phyloP scores from a whole-genome alignment of 2,113 vertebrate genomes.

The Cephalopholis sonnerati region DNA sequence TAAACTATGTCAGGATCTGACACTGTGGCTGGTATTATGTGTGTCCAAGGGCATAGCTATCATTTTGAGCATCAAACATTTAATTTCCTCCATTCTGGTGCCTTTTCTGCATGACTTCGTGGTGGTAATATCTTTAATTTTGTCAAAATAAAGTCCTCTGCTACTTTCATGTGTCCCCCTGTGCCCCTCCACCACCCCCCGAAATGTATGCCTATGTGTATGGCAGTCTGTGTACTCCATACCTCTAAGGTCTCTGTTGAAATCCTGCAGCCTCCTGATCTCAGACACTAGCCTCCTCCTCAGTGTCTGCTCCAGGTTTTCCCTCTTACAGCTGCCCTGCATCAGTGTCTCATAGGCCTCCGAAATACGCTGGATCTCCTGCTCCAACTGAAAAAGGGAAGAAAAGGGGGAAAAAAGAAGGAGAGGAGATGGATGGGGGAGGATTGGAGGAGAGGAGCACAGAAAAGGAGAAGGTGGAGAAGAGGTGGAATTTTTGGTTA shows the following conservation, averaged over 20 bases:
- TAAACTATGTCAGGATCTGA: background rate
- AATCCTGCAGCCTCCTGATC: slow-evolving; percentile 95
- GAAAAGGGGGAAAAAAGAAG: background rate
- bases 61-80: too few species aligned
- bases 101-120: too few species aligned
- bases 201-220: background rate
- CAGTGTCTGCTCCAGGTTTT: slow-evolving; percentile 96
- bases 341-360: slow-evolving; percentile 96
- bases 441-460: slow-evolving; percentile 17
- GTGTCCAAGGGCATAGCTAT: background rate
- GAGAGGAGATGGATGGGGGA: background rate
- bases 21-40: background rate
- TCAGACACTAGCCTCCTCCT: slow-evolving; percentile 93
- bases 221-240: slow-evolving; percentile 1
- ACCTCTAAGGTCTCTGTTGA: slow-evolving; percentile 98
- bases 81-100: too few species aligned
- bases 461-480: slow-evolving; percentile 38
- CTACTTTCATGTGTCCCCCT: too few species aligned
- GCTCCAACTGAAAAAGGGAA: slow-evolving; percentile 89
- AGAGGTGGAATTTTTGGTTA: slow-evolving; percentile 62
- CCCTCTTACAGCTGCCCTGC: slow-evolving; percentile 93
- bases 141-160: too few species aligned
- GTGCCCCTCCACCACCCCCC: too few species aligned
- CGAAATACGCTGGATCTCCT: slow-evolving; percentile 95
- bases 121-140: too few species aligned